These are phyloP conservation scores for Porites evermanni DNA, from an alignment of 92 coral and sea anemone genomes.

Conservation along the genomic window DNA sequence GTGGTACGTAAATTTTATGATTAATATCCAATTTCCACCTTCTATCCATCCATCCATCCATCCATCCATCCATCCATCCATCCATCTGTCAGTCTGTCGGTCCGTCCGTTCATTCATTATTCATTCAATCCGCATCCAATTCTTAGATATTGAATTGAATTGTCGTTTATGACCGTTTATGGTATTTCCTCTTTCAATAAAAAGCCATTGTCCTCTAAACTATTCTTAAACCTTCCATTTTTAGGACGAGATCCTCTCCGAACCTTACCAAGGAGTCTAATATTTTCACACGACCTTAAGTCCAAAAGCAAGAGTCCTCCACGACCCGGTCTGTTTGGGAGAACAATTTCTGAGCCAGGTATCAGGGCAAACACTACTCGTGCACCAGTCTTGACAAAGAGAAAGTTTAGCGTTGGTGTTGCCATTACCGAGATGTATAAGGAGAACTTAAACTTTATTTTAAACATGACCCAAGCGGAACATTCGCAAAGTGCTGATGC, in stretches of 20 bases:
- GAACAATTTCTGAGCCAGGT: not conserved
- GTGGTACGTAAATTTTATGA: conserved; percentile 7
- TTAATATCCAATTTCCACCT: not conserved
- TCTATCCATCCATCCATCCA: not conserved
- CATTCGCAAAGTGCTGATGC: not conserved
- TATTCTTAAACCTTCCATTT: not conserved
- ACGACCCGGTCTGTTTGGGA: not conserved
- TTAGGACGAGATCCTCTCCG: conserved; percentile 32
- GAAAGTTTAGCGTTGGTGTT: conserved; percentile 17
- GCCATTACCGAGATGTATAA: conserved; percentile 2
- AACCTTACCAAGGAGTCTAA: conserved; percentile 9
- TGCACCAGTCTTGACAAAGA: conserved; percentile 22
- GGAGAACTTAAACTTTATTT: not conserved
- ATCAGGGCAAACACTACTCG: not conserved
- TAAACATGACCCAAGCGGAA: not conserved
- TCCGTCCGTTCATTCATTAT: no score
- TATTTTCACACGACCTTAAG: not conserved
- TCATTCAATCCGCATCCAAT: no score
- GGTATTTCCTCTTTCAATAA: no score
- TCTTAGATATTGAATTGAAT: no score
- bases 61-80: no score
- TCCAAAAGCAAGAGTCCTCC: not conserved
- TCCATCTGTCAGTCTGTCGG: no score
- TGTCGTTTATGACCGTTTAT: no score
- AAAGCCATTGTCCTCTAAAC: not conserved